Conservation (phyloP, 2,113 vertebrate species). For the Dicerorhinus sumatrensis region DNA sequence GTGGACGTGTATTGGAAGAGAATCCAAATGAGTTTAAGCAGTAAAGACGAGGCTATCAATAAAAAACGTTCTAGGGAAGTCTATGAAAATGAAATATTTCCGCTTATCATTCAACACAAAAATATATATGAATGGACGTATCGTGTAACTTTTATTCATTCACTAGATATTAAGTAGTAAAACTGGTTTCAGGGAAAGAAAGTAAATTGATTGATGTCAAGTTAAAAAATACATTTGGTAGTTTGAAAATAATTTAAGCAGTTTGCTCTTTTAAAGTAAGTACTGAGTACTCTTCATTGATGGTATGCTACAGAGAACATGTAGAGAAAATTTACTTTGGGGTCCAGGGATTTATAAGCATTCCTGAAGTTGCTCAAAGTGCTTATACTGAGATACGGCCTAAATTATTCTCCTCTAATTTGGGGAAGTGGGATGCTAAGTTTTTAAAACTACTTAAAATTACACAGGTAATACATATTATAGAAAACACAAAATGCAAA, state of each 20-base stretch:
- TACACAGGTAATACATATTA: not conserved
- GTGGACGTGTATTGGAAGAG: slow-evolving; percentile 63
- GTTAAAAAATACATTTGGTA: slow-evolving; percentile 18
- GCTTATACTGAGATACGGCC: not conserved
- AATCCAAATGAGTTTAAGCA: slow-evolving; percentile 68
- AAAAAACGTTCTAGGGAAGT: not conserved
- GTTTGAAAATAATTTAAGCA: not conserved
- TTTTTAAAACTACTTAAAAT: not conserved
- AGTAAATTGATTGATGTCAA: not conserved
- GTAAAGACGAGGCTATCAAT: slow-evolving; percentile 17
- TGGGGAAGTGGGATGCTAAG: not conserved
- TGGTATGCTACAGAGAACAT: not conserved
- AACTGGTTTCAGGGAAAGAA: slow-evolving; percentile 20
- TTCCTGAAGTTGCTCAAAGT: not conserved
- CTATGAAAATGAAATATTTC: slow-evolving; percentile 55
- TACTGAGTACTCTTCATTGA: not conserved
- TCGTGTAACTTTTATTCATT: not conserved
- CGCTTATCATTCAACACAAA: not conserved
- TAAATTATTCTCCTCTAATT: not conserved
- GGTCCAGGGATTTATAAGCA: not conserved
- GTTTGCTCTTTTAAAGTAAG: not conserved
- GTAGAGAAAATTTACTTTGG: not conserved
- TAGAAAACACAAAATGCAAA: not conserved
- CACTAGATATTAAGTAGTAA: slow-evolving; percentile 32
- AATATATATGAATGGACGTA: not conserved